Percentiles rank a stretch among this genome's conserved stretches.
Conservation (phyloP, 2,113 vertebrate genomes). For the Erythrocercus mccallii region DNA sequence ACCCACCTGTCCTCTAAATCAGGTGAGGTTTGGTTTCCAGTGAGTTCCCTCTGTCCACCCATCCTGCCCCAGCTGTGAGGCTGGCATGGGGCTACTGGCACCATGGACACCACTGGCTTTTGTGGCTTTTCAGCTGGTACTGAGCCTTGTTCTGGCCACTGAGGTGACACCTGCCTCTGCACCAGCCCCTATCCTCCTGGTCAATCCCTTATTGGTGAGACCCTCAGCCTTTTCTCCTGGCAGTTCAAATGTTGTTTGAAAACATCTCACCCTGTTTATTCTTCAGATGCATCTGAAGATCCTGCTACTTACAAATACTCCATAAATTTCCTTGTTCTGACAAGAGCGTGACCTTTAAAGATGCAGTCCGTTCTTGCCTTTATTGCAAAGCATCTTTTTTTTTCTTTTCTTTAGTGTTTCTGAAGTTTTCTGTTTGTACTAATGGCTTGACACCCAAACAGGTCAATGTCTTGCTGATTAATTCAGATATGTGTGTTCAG, state of each 20-base stretch:
- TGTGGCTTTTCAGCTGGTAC: background rate
- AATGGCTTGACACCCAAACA: conserved; percentile 35
- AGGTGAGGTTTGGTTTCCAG: background rate
- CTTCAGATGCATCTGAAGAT: background rate
- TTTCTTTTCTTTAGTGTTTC: background rate
- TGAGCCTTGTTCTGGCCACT: background rate
- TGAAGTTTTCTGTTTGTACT: conserved; percentile 27
- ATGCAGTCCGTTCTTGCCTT: background rate
- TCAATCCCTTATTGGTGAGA: background rate
- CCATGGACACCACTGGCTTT: background rate
- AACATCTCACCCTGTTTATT: background rate
- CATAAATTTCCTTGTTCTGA: conserved; percentile 28
- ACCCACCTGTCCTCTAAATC: background rate
- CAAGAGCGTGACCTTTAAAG: background rate
- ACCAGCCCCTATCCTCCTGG: background rate
- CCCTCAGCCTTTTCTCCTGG: background rate
- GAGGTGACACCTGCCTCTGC: background rate
- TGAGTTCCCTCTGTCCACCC: background rate
- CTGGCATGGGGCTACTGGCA: background rate
- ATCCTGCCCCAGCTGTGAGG: background rate
- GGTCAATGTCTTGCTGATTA: conserved; percentile 45
- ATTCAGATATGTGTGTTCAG: conserved; percentile 1
- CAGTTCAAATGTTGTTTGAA: background rate
- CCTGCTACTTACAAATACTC: background rate
- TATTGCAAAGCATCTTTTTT: conserved; percentile 9